Base-by-base conservation (phyloP, 53 echinoderm and acorn worm species). In the Echinometra lucunter region DNA sequence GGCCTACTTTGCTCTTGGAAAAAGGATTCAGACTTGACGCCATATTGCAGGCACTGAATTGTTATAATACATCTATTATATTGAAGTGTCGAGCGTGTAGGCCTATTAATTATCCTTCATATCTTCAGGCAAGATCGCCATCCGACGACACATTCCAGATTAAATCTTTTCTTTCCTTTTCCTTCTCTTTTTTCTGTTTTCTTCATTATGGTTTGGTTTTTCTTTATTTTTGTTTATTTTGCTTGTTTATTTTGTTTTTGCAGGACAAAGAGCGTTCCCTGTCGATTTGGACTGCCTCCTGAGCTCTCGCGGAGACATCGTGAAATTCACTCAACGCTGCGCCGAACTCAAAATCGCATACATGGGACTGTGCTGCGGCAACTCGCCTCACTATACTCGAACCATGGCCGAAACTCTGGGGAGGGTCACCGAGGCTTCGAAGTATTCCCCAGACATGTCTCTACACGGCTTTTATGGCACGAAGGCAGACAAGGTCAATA, bases 341-440 rank as follows among this genome's bases (percentile, higher is more conserved):
- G 94, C 96, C 72, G 95, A 98, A 75, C 85, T 98, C 32, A 97
- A 97, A 9, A 66, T 98, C 7, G 95, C 94, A 37, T 97, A 98
- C 89, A 94, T 98, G 53, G 98, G 98, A 28, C 85, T 98, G 69
- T 98, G 98, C 78, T 98, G 98, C 87, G 98, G 98, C 12, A 98
- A 98, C 91, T 91, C 96, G 34, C 94, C 98, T 57, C 97, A 98
- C 88, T 97, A 96, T 91, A 98, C 97, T 66, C 92, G 98, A 3
- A 91, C 96, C 82, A 93, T 98, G 81, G 96, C 96, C 74, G 98
- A 98, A 95, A 96, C 96, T 72, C 94, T 98, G 27, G 98, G 98
- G 44, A 92, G 97, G 45, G 91, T 67, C 57, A 97, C 98, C 4
- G 97, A 96, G 70, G 98, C 97, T 4, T 95, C 95, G 44, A 93